Evolutionary conservation across 2,797 vertebrate species (phyloP).

Genomic region (Pseudochirops corinnae): DNA sequence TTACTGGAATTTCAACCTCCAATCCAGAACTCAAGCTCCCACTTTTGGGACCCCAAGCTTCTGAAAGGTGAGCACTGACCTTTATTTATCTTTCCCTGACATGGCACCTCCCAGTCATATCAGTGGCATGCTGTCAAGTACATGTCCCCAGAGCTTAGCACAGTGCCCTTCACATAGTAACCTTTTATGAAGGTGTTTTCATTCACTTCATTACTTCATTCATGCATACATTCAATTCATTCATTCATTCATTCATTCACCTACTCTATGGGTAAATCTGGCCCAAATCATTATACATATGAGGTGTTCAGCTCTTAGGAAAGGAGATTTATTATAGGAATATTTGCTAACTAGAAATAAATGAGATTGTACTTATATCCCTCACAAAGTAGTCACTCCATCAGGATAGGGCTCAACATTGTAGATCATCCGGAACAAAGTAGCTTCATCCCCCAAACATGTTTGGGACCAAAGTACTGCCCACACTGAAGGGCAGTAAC

Average conservation of each 20-base stretch:
- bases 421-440: conserved; percentile 38
- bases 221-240: conserved; percentile 3
- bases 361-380: conserved; percentile 16
- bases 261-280: not conserved
- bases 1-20: not conserved
- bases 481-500: conserved; percentile 27
- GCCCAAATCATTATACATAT: not conserved
- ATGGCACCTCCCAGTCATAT: not conserved
- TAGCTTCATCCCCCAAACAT: conserved; percentile 50
- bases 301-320: not conserved
- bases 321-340: not conserved
- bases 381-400: conserved; percentile 22
- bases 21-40: not conserved
- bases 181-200: not conserved
- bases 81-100: not conserved
- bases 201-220: not conserved
- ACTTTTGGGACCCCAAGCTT: not conserved
- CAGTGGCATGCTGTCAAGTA: not conserved
- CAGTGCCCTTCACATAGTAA: not conserved
- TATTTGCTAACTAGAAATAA: conserved; percentile 2
- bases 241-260: conserved; percentile 21
- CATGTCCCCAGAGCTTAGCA: not conserved
- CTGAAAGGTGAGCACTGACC: not conserved
- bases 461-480: conserved; percentile 52
- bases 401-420: conserved; percentile 45